Evolutionary conservation across 2,113 vertebrate genomes (phyloP).

Genomic region (Gallinago jamesoni): DNA sequence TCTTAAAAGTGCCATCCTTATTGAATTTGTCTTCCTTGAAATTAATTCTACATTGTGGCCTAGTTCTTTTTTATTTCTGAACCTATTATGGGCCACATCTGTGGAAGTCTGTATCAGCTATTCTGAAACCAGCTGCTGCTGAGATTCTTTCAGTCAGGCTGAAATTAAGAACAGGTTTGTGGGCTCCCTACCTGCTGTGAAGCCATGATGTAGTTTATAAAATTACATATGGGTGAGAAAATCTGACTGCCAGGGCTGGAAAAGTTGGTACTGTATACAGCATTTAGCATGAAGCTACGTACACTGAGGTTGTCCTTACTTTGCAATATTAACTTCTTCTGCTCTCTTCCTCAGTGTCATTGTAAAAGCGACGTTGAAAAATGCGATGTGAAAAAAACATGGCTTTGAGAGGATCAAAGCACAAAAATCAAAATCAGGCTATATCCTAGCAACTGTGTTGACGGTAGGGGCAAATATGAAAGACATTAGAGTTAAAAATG

Average conservation of each 20-base stretch:
- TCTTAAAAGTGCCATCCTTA: conserved; percentile 12
- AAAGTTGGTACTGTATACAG: neutral
- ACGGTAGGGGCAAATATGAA: neutral
- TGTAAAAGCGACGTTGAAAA: conserved; percentile 1
- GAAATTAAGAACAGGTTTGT: conserved; percentile 76
- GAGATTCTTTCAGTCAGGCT: conserved; percentile 60
- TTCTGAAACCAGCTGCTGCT: conserved; percentile 69
- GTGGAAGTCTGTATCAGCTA: conserved; percentile 55
- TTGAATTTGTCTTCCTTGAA: conserved; percentile 60
- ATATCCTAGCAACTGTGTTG: neutral
- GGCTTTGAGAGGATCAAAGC: conserved; percentile 1
- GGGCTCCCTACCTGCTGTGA: conserved; percentile 73
- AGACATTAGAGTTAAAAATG: neutral
- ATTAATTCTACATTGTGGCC: conserved; percentile 45
- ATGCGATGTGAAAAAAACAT: neutral
- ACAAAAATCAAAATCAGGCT: neutral
- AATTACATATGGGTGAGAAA: conserved; percentile 59
- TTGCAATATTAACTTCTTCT: neutral
- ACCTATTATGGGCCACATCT: conserved; percentile 64
- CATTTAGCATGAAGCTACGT: neutral
- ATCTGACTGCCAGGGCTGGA: conserved; percentile 5
- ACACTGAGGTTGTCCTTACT: neutral
- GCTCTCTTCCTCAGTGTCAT: neutral
- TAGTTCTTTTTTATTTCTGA: conserved; percentile 52
- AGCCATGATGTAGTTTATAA: conserved; percentile 67